Evolutionary conservation across 2,888 invertebrate genomes (phyloP), one percentile per base, ranked within the genome.

Genomic region (Euphydryas editha): DNA sequence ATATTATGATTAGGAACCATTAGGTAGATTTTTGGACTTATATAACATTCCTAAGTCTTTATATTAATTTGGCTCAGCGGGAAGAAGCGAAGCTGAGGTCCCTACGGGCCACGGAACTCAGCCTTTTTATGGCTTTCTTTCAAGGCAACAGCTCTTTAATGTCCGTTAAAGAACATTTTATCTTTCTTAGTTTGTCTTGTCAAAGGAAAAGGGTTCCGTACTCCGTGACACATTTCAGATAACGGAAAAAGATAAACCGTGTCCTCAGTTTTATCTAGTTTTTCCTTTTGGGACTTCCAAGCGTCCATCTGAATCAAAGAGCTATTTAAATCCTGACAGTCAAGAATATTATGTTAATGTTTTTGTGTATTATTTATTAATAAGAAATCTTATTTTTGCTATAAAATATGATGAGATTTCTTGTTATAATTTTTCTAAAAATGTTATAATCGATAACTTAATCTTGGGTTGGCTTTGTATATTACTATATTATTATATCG

Each of bases 141-240:
- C 83, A 84, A 83, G 83, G 82, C 79, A 81, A 84, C 85, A 81
- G 78, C 82, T 81, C 89, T 88, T 87, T 91, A 91, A 91, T 90
- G 90, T 88, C 83, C 84, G 85, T 84, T 88, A 84, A 87, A 83
- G 85, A 86, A 84, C 86, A 85, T 91, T 92, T 92, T 92, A 90
- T 90, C 90, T 90, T 86, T 88, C 85, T 85, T 87, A 88, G 87
- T 90, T 88, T 88, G 86, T 87, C 85, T 83, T 84, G 73, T 79
- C 76, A 75, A 82, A 85, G 78, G 79, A 85, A 85, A 90, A 88
- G 92, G 91, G 90, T 91, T 89, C 84, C 85, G 88, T 84, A 84
- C 79, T 81, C 79, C 74, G 87, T 85, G 86, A 88, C 89, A 88
- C 85, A 86, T 81, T 86, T 83, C 82, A 82, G 89, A 88, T 87